Evolutionary conservation across 1,140 invertebrate species (phyloP), one percentile per base, ranked within the genome.

Genomic region (Limonius californicus): DNA sequence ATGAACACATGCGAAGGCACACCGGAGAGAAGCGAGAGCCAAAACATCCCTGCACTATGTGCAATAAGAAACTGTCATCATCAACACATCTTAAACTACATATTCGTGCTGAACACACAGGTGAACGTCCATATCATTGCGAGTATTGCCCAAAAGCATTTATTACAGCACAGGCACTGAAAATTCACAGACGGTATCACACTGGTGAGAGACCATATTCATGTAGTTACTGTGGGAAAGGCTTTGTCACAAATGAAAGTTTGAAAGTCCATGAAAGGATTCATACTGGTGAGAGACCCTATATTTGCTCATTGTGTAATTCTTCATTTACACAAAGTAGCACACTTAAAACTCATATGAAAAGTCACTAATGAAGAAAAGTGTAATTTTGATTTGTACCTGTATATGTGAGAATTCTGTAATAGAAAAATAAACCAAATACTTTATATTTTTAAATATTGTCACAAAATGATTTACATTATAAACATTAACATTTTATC

Each of bases 1-100:
- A 61, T 43, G 60, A 61, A 21, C 63, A 65, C 27, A 61, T 65
- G 47, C 61, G 60, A 43, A 27, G 11, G 11, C 63, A 65, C 55
- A 18, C 45, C 7, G 45, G 50, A 6, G 9, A 56, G 32, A 50
- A 50, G 20, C 54, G 56, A 15, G 50, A 27, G 47, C 15, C 54
- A 19, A 61, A 64, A 21, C 57, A 53, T 1, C n/a, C 55, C 15
- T 64, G 63, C 42, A 30, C 23, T 2, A 53, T 50, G n/a, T 50
- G 45, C n/a, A 18, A 50, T 50, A 50, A 50, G n/a, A 50, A 50
- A 21, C 15, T 50, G 19, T 50, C 45, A 2, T 50, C 45, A 8
- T 8, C 45, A 2, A 50, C 45, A 18, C n/a, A 19, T 50, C 14
- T 50, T 2, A 50, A 50, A 12, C 4, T 50, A 2, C 45, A 50